These are phyloP conservation scores for Tetraodon nigroviridis DNA, from an alignment of 2,113 vertebrate species.

Conservation along the genomic window DNA sequence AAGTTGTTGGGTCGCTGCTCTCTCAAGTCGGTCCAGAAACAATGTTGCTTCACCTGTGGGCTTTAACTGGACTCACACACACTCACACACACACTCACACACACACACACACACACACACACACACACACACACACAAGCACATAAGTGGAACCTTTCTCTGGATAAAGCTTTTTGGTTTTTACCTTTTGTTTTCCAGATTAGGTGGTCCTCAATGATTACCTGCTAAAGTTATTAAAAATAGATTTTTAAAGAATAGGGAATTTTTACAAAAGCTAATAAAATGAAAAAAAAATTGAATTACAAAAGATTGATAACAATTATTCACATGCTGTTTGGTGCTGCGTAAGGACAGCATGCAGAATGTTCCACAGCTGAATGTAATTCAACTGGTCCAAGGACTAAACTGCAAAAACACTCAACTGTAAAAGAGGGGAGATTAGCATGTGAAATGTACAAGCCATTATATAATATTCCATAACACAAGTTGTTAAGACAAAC, in stretches of 20 bases:
- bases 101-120: background rate
- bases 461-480: background rate
- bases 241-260: background rate
- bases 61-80: constrained; percentile 18
- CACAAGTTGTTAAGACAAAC: background rate
- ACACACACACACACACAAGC: background rate
- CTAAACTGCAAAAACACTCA: background rate
- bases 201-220: background rate
- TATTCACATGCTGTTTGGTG: no score
- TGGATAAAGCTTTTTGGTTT: background rate
- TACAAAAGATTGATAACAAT: no score
- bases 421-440: background rate
- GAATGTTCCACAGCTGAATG: background rate
- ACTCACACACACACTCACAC: no score
- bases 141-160: background rate
- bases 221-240: no score
- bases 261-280: background rate
- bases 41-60: constrained; percentile 85
- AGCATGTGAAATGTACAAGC: no score
- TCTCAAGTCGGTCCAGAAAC: constrained; percentile 77
- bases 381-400: background rate
- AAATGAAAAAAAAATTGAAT: no score
- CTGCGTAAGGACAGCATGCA: background rate
- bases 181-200: background rate
- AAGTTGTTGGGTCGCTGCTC: constrained; percentile 83